Evolutionary conservation across 2,113 vertebrate species (phyloP).

Genomic region (Leptocoma aspasia): DNA sequence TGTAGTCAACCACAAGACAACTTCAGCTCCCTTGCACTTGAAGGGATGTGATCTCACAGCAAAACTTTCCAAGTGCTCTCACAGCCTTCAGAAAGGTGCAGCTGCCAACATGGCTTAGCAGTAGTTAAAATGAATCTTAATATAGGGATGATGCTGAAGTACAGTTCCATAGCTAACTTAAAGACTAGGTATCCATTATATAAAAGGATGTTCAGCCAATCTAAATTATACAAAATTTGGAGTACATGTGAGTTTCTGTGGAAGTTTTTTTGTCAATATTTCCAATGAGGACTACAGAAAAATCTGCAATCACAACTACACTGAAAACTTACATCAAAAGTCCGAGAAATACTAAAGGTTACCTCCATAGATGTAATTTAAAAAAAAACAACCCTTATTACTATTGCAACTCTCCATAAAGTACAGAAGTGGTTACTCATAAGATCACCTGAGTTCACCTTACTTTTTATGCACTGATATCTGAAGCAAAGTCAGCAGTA

Average conservation of each 20-base stretch:
- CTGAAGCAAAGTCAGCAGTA: background rate
- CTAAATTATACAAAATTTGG: background rate
- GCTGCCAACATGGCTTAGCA: background rate
- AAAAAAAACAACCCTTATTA: background rate
- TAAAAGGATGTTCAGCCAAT: background rate
- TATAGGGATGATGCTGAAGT: background rate
- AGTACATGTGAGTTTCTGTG: background rate
- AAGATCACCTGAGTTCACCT: background rate
- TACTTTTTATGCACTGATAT: background rate
- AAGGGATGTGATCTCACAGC: background rate
- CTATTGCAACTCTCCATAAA: background rate
- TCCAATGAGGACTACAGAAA: background rate
- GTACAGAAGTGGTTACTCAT: background rate
- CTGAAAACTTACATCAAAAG: background rate
- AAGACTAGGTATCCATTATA: background rate
- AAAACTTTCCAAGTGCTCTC: background rate
- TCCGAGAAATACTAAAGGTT: background rate
- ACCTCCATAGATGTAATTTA: fast-evolving
- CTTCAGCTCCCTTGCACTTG: background rate
- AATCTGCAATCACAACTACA: background rate
- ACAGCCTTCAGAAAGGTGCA: background rate
- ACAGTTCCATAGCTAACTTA: background rate
- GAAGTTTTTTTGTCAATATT: background rate
- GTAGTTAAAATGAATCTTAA: background rate
- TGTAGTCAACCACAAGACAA: background rate